Base-by-base conservation (phyloP, 2,113 vertebrate genomes). In the Alces alces region DNA sequence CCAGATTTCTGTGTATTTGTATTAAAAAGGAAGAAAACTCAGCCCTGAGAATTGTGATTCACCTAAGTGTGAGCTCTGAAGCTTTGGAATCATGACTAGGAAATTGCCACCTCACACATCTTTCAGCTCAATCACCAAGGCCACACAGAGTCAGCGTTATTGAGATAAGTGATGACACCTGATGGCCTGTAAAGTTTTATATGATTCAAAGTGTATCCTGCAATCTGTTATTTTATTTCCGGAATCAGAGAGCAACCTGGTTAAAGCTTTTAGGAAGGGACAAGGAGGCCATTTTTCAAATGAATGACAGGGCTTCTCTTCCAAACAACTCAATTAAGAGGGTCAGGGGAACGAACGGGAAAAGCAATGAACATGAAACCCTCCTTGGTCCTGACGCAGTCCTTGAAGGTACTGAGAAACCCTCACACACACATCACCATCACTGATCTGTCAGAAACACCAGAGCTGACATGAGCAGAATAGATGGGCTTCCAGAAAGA, bases 1-100 rank as follows among this genome's bases (percentile, higher is more conserved):
- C 52, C 61, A 94, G 50, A 93, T 79, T 89, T 97, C 92, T 93
- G 83, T 87, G 70, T 92, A 61, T 88, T 98, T 95, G 93, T 96
- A 94, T 97, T 96, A 25, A 83, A 96, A 94, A 55, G 39, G 57
- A 93, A 84, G 79, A 89, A 95, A 93, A 79, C 11, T 64, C 83
- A 90, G 58, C 50, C 43, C 54, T 70, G 43, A 96, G 43, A 96
- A 73, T 21, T 89, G 33, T 14, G 12, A 57, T 94, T 76, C 73
- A 64, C 39, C 36, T 55, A 58, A 43, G 28, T 36, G 25, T 15
- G 73, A 55, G 55, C 30, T 73, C 19, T 15, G 45, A 92, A 23
- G 27, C 57, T 94, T 86, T 66, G 79, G 43, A 55, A 90, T 45
- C 50, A 55, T 8, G 39, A 66, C 47, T 45, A 87, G 80, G 52